Percentiles rank a stretch among this genome's conserved stretches.
Evolutionary conservation across 2,113 vertebrate species (phyloP).

Genomic region (Lethenteron camtschaticum): DNA sequence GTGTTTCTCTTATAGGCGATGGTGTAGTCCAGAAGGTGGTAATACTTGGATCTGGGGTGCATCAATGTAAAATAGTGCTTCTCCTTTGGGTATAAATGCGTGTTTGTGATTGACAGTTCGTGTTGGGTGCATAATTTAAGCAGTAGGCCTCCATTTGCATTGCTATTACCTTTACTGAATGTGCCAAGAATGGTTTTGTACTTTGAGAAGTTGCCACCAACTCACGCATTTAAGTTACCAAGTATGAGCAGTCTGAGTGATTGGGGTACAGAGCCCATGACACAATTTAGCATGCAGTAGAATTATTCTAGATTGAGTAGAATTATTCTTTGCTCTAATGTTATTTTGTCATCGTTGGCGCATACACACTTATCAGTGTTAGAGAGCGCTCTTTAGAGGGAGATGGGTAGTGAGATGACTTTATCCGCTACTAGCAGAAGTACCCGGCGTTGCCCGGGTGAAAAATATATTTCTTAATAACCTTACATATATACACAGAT

Average conservation of each 20-base stretch:
- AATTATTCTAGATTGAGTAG: background rate
- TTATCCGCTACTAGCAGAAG: background rate
- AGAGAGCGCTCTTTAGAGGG: background rate
- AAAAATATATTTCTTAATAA: too few species aligned
- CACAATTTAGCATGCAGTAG: background rate
- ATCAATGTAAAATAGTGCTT: background rate
- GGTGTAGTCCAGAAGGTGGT: background rate
- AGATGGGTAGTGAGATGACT: background rate
- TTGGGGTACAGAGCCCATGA: background rate
- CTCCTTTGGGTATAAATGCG: background rate
- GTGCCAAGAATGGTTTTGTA: background rate
- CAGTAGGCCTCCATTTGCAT: background rate
- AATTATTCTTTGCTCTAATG: background rate
- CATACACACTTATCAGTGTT: background rate
- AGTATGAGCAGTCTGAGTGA: background rate
- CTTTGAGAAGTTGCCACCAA: background rate
- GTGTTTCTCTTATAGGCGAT: background rate
- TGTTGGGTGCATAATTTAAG: background rate
- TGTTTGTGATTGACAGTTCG: background rate
- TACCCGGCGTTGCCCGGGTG: too few species aligned
- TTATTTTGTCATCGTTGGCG: background rate
- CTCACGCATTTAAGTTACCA: background rate
- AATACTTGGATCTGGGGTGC: background rate
- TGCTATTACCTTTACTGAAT: background rate
- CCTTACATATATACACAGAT: too few species aligned